phyloP scores from a whole-genome alignment of 1,140 invertebrate species.

The Caenorhabditis briggsae region DNA sequence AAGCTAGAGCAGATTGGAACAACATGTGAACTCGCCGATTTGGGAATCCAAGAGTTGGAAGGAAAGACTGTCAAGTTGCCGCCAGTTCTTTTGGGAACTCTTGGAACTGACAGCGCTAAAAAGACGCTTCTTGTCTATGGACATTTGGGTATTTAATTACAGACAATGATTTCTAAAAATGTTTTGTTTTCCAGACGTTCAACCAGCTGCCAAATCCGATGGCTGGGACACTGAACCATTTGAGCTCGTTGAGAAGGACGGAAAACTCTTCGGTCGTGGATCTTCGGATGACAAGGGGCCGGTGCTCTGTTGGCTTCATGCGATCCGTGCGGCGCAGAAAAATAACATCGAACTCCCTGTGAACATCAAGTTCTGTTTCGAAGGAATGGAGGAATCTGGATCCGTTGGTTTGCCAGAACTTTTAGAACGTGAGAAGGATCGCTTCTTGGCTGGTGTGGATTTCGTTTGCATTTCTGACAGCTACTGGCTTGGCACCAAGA shows the following conservation, averaged over 20 bases:
- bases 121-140: constrained; percentile 94
- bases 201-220: constrained; percentile 81
- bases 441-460: constrained; percentile 85
- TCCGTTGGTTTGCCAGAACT: constrained; percentile 93
- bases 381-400: constrained; percentile 98
- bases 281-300: constrained; percentile 91
- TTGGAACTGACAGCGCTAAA: constrained; percentile 85
- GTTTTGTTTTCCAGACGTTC: constrained; percentile 21
- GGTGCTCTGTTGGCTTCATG: constrained; percentile 91
- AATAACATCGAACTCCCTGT: constrained; percentile 85
- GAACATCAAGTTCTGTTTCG: constrained; percentile 96
- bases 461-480: constrained; percentile 98
- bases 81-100: constrained; percentile 87
- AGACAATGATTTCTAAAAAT: constrained; percentile 78
- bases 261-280: constrained; percentile 91
- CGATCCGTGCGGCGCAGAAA: constrained; percentile 88
- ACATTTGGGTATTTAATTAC: constrained; percentile 97
- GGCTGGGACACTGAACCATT: constrained; percentile 97
- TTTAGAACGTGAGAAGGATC: constrained; percentile 84
- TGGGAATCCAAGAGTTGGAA: constrained; percentile 85
- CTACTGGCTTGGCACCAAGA: constrained; percentile 96
- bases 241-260: constrained; percentile 87
- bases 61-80: constrained; percentile 86
- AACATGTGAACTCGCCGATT: constrained; percentile 60
- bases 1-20: constrained; percentile 61